phyloP scores from a whole-genome alignment of 2,797 vertebrate species.

The Taeniopygia guttata region DNA sequence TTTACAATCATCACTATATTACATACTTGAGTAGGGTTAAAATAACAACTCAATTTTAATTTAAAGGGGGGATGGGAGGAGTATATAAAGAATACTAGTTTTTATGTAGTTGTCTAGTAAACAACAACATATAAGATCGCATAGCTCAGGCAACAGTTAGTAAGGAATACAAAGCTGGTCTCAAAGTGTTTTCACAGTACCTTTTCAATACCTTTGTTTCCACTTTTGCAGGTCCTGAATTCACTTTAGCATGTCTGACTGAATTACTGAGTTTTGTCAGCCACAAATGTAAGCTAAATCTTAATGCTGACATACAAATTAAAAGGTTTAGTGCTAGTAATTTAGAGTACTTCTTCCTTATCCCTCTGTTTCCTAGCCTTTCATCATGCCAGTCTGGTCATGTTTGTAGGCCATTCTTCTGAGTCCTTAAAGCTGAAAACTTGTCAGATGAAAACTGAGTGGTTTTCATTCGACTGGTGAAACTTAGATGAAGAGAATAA shows the following conservation, averaged over 20 bases:
- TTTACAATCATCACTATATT: slow-evolving; percentile 17
- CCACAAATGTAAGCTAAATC: not conserved
- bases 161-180: not conserved
- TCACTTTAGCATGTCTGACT: not conserved
- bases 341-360: not conserved
- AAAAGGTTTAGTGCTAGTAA: not conserved
- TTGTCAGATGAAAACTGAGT: not conserved
- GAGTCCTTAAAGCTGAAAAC: not conserved
- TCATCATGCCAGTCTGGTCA: not conserved
- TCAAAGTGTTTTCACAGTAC: not conserved
- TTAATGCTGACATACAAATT: not conserved
- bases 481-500: not conserved
- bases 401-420: not conserved
- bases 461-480: not conserved
- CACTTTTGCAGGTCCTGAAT: not conserved
- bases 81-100: not conserved
- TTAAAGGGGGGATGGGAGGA: not conserved
- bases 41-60: slow-evolving; percentile 57
- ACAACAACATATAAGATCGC: not conserved
- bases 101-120: not conserved
- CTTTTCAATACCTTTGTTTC: not conserved
- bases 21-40: slow-evolving; percentile 57
- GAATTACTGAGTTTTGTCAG: not conserved
- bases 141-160: not conserved
- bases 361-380: not conserved